Percentiles rank a stretch among this genome's conserved stretches.
These are phyloP conservation scores for Raja brachyura DNA, from an alignment of 2,113 vertebrate genomes.

Conservation along the genomic window DNA sequence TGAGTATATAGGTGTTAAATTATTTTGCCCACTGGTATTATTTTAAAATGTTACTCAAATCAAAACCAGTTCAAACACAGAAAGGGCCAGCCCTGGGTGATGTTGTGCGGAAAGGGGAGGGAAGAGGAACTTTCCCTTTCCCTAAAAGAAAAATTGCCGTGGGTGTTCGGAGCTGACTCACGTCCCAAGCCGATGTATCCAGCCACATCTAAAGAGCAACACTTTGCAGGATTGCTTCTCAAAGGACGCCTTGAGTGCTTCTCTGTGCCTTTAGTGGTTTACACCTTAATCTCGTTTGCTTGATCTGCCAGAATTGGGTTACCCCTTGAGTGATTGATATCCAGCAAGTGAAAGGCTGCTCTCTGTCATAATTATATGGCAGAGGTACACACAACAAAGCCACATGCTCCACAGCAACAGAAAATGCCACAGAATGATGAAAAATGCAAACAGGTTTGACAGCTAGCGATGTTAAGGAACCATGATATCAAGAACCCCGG, in stretches of 20 bases:
- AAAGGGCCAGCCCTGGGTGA: background rate
- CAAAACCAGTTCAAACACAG: background rate
- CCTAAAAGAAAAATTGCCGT: background rate
- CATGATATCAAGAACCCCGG: constrained; percentile 32
- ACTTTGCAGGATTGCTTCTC: constrained; percentile 34
- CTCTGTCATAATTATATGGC: background rate
- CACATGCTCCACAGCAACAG: constrained; percentile 39
- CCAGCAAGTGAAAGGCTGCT: background rate
- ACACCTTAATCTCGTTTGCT: constrained; percentile 38
- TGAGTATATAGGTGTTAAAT: background rate
- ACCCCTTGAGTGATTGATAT: constrained; percentile 33
- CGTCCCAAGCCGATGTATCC: background rate
- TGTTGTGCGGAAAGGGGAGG: background rate
- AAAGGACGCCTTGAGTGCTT: constrained; percentile 5
- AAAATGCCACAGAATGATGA: constrained; percentile 43
- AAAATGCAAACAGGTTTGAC: constrained; percentile 39
- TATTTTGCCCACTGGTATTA: background rate
- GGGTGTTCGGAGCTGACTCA: constrained; percentile 27
- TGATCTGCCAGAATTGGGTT: constrained; percentile 37
- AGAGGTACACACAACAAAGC: constrained; percentile 38
- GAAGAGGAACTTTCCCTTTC: background rate
- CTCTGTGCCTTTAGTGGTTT: constrained; percentile 28
- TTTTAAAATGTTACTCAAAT: constrained; percentile 23
- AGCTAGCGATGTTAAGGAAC: constrained; percentile 36
- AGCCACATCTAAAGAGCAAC: constrained; percentile 34